Percentiles rank a stretch among this genome's conserved stretches.
phyloP scores from a whole-genome alignment of 2,888 invertebrate genomes.

The Sturmia bella region DNA sequence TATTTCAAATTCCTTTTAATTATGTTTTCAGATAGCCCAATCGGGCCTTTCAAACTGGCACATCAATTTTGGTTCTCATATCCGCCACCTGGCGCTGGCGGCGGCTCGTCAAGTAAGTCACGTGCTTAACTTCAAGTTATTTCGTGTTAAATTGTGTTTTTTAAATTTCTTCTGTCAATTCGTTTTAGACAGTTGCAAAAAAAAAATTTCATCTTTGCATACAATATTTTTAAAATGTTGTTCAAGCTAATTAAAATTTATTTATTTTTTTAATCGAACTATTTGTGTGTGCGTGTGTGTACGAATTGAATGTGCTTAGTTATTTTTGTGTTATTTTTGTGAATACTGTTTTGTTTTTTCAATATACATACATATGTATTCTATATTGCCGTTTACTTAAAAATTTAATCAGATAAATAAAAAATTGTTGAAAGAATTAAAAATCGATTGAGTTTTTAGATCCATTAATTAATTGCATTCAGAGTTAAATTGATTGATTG shows the following conservation, averaged over 20 bases:
- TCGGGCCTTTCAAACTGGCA: slow-evolving; percentile 87
- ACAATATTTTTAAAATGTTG: slow-evolving; percentile 32
- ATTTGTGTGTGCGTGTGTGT: slow-evolving; percentile 52
- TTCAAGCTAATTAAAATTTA: slow-evolving; percentile 7
- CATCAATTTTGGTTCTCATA: slow-evolving; percentile 93
- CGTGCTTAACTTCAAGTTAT: background rate
- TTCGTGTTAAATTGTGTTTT: background rate
- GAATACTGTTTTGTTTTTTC: slow-evolving; percentile 56
- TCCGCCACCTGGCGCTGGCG: slow-evolving; percentile 90
- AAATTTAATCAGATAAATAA: background rate
- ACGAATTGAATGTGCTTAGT: slow-evolving; percentile 26
- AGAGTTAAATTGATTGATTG: no score
- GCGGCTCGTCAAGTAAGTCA: slow-evolving; percentile 84
- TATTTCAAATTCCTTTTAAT: background rate
- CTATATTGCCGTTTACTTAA: slow-evolving; percentile 37
- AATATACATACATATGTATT: no score
- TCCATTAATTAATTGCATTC: no score
- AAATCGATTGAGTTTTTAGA: no score
- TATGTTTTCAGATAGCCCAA: slow-evolving; percentile 78
- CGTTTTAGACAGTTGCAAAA: slow-evolving; percentile 5
- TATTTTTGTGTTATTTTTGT: slow-evolving; percentile 58
- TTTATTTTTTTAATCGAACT: slow-evolving; percentile 22
- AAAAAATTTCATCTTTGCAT: background rate
- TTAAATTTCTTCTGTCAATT: slow-evolving; percentile 23
- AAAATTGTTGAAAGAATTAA: background rate